These are phyloP conservation scores for Potamarius usumacintae DNA, from an alignment of 2,113 vertebrate genomes.

Conservation along the genomic window DNA sequence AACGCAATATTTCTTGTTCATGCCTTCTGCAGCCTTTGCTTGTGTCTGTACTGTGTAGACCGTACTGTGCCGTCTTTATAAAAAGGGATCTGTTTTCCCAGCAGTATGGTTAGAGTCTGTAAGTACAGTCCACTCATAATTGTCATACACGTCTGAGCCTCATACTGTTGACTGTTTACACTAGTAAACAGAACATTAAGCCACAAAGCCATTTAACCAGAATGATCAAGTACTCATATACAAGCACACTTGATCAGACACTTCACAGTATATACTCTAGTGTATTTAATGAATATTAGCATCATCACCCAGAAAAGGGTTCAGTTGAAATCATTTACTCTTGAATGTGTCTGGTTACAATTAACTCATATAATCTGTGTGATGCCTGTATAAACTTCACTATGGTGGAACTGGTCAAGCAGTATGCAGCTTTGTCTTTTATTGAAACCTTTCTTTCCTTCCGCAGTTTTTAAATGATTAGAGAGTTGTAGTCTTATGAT, in stretches of 20 bases:
- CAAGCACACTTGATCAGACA: conserved; percentile 22
- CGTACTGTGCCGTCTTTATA: background rate
- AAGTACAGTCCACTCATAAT: background rate
- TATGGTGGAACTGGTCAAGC: conserved; percentile 30
- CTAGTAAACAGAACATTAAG: background rate
- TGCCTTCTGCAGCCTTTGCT: conserved; percentile 24
- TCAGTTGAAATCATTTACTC: conserved; percentile 30
- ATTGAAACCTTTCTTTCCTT: background rate
- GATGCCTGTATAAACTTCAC: conserved; percentile 38
- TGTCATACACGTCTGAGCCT: background rate
- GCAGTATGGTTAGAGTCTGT: background rate
- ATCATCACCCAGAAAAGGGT: conserved; percentile 39
- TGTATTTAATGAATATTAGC: conserved; percentile 22
- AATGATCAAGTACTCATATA: conserved; percentile 23
- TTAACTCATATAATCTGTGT: conserved; percentile 25
- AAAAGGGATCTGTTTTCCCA: background rate
- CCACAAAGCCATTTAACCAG: conserved; percentile 15
- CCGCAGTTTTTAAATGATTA: background rate
- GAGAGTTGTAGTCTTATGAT: background rate
- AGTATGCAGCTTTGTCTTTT: conserved; percentile 18
- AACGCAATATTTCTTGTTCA: background rate
- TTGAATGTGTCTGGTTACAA: conserved; percentile 39
- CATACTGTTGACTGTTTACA: background rate
- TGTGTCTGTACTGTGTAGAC: conserved; percentile 8
- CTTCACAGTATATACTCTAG: conserved; percentile 30